A percentile compares a stretch with the other conserved stretches of the same genome.
Evolutionary conservation across 2,797 vertebrate species (phyloP).

Genomic region (Nannoperca obscura): DNA sequence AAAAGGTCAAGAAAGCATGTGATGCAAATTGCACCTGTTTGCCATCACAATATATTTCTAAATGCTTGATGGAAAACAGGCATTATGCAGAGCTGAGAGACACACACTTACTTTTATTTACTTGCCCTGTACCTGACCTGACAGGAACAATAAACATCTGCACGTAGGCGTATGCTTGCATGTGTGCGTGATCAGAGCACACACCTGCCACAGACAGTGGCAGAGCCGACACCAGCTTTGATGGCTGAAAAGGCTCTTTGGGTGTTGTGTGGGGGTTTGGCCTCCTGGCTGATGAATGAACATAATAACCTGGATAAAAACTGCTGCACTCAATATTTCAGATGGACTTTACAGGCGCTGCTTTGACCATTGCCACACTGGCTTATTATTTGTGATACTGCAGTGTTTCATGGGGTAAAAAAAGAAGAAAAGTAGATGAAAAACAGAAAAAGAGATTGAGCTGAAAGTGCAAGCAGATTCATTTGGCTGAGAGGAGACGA

Average conservation of each 20-base stretch:
- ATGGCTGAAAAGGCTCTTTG: constrained; percentile 43
- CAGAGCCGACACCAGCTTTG: constrained; percentile 46
- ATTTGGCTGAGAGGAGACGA: constrained; percentile 40
- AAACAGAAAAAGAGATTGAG: constrained; percentile 6
- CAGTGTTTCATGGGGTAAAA: constrained; percentile 13
- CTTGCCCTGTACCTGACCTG: constrained; percentile 39
- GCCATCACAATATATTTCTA: constrained; percentile 33
- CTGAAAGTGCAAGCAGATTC: constrained; percentile 15
- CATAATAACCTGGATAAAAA: constrained; percentile 44
- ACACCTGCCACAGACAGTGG: constrained; percentile 44
- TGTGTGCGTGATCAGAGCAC: constrained; percentile 26
- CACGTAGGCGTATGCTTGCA: constrained; percentile 13
- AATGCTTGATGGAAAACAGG: constrained; percentile 14
- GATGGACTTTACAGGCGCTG: constrained; percentile 12
- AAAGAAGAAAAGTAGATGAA: not conserved
- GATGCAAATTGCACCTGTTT: constrained; percentile 24
- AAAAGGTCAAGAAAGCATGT: not conserved
- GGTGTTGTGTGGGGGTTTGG: not conserved
- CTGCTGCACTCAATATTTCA: constrained; percentile 30
- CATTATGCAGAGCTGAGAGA: constrained; percentile 28
- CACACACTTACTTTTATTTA: constrained; percentile 21
- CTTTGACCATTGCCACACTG: not conserved
- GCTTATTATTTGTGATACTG: constrained; percentile 42
- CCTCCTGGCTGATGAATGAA: constrained; percentile 32
- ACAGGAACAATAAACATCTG: constrained; percentile 36